Conservation (phyloP, 2,888 invertebrate genomes). For the Hedychridium roseum region DNA sequence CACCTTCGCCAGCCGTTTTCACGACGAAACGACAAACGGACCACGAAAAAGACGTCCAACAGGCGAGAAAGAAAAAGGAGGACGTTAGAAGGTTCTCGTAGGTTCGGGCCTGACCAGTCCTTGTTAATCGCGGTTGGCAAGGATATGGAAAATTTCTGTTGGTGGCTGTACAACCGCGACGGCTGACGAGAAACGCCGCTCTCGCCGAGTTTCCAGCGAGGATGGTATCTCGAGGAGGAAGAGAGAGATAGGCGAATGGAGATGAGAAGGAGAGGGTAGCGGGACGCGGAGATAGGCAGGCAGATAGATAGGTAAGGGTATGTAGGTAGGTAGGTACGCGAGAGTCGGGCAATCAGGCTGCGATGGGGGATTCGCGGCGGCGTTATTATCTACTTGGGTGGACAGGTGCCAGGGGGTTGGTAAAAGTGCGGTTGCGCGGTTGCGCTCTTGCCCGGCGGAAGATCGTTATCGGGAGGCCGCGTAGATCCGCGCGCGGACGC, state of each 20-base stretch:
- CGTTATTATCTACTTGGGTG: constrained; percentile 57
- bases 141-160: constrained; percentile 20
- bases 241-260: constrained; percentile 9
- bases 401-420: constrained; percentile 54
- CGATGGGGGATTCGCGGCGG: constrained; percentile 44
- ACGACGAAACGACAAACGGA: too few species aligned
- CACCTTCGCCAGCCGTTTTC: too few species aligned
- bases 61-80: not conserved
- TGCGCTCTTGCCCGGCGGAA: constrained; percentile 37
- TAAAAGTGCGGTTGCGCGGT: constrained; percentile 39
- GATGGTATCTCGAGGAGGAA: constrained; percentile 12
- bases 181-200: constrained; percentile 21
- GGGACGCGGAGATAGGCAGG: constrained; percentile 1
- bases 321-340: constrained; percentile 38
- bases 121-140: constrained; percentile 1
- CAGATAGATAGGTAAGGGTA: constrained; percentile 7
- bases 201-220: constrained; percentile 17
- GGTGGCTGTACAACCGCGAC: constrained; percentile 20
- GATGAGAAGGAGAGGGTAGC: constrained; percentile 15
- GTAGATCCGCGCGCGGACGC: constrained; percentile 26
- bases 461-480: constrained; percentile 51
- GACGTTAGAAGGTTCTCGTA: too few species aligned
- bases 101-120: too few species aligned
- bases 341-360: constrained; percentile 51
- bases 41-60: too few species aligned